These are phyloP conservation scores for Drosophila kikkawai DNA, from an alignment of 1,140 invertebrate genomes.

Conservation along the genomic window DNA sequence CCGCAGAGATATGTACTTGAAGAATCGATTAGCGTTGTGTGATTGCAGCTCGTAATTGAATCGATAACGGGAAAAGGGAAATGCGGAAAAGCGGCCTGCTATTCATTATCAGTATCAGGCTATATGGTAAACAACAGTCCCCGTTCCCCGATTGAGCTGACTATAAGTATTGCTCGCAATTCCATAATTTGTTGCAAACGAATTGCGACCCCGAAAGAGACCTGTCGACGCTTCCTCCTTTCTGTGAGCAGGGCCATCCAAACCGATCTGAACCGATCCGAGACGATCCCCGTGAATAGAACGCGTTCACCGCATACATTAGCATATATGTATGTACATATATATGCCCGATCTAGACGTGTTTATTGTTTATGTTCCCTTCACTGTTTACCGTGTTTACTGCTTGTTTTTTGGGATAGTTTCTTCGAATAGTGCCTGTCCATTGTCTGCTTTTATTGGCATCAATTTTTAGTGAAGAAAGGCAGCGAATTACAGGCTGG, in stretches of 20 bases:
- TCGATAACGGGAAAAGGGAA: slow-evolving; percentile 28
- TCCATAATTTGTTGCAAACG: slow-evolving; percentile 66
- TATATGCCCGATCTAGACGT: slow-evolving; percentile 31
- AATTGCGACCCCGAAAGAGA: slow-evolving; percentile 19
- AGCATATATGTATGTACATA: slow-evolving; percentile 59
- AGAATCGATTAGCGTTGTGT: slow-evolving; percentile 13
- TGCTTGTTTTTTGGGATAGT: slow-evolving; percentile 37
- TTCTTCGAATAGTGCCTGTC: slow-evolving; percentile 16
- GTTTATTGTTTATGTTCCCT: slow-evolving; percentile 40
- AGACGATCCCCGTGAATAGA: slow-evolving; percentile 14
- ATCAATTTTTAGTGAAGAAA: slow-evolving; percentile 71
- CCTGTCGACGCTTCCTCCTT: slow-evolving; percentile 29
- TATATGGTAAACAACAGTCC: slow-evolving; percentile 24
- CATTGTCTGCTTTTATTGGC: slow-evolving; percentile 65
- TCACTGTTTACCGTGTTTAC: slow-evolving; percentile 26
- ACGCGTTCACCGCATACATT: slow-evolving; percentile 42
- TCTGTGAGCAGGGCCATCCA: not conserved
- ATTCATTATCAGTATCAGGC: slow-evolving; percentile 51
- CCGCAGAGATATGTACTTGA: not conserved
- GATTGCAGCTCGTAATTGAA: slow-evolving; percentile 23
- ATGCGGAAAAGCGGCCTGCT: slow-evolving; percentile 51
- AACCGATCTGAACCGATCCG: not conserved
- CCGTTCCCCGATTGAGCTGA: slow-evolving; percentile 12
- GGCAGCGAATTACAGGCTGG: slow-evolving; percentile 59
- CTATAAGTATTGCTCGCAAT: slow-evolving; percentile 19